These are phyloP conservation scores for Columba janthina DNA, from an alignment of 2,113 vertebrate species.

Conservation along the genomic window DNA sequence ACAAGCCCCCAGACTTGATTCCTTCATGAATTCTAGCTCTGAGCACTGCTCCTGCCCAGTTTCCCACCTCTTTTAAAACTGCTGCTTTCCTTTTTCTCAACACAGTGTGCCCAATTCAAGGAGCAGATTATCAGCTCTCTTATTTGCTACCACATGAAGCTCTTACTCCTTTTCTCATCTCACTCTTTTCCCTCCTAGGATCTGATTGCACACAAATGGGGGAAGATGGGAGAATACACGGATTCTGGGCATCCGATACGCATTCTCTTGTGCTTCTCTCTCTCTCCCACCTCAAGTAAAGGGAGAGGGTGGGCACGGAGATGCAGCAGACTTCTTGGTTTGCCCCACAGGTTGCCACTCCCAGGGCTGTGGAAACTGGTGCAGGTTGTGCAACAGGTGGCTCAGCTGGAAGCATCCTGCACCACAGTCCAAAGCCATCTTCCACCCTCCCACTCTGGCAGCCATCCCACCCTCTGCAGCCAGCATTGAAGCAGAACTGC, in stretches of 20 bases:
- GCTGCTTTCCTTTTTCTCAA: neutral
- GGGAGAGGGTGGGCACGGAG: neutral
- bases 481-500: slow-evolving; percentile 63
- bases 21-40: neutral
- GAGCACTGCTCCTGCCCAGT: neutral
- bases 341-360: neutral
- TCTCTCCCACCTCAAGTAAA: neutral
- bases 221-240: neutral
- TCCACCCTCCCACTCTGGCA: slow-evolving; percentile 32
- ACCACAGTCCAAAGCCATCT: neutral
- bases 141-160: neutral
- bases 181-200: neutral
- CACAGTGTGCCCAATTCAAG: neutral
- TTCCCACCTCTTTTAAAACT: neutral
- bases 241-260: neutral
- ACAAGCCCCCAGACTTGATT: neutral
- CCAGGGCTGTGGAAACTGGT: neutral
- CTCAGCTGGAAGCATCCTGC: slow-evolving; percentile 16
- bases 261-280: neutral
- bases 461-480: slow-evolving; percentile 57
- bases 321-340: neutral
- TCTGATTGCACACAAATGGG: neutral
- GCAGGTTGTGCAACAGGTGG: slow-evolving; percentile 32
- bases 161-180: neutral
- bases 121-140: neutral